Conservation (phyloP, 2,888 invertebrate genomes). For the Spodoptera picta region DNA sequence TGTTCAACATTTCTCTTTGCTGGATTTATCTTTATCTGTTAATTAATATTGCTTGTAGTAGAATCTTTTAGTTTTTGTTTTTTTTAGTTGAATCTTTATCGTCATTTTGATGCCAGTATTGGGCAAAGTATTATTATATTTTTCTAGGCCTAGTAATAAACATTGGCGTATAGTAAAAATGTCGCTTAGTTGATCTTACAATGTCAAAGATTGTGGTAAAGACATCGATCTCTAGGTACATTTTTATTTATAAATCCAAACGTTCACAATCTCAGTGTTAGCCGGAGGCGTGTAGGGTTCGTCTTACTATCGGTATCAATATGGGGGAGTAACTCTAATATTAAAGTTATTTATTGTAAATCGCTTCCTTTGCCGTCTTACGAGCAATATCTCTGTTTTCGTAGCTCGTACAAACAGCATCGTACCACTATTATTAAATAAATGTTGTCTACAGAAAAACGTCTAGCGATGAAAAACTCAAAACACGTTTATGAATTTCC, state of each 20-base stretch:
- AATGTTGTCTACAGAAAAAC: slow-evolving; percentile 1
- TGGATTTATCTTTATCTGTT: not conserved
- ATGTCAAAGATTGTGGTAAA: too few species aligned
- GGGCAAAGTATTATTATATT: too few species aligned
- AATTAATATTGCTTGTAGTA: not conserved
- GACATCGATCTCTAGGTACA: too few species aligned
- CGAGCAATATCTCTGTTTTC: slow-evolving; percentile 71
- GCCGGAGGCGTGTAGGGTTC: slow-evolving; percentile 81
- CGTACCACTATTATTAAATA: slow-evolving; percentile 26
- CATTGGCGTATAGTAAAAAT: too few species aligned
- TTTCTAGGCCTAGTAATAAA: too few species aligned
- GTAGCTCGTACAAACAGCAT: slow-evolving; percentile 35
- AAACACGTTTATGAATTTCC: too few species aligned
- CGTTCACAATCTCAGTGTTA: slow-evolving; percentile 72
- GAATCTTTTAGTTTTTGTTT: slow-evolving; percentile 5
- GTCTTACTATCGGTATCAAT: slow-evolving; percentile 85
- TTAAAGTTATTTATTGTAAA: slow-evolving; percentile 88
- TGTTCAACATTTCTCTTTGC: not conserved
- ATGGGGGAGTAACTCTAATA: slow-evolving; percentile 85
- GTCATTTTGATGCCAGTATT: too few species aligned
- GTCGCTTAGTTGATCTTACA: too few species aligned
- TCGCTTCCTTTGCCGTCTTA: slow-evolving; percentile 78
- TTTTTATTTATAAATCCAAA: slow-evolving; percentile 41
- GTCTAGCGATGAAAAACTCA: too few species aligned
- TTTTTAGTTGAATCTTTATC: too few species aligned